These are phyloP conservation scores for Athene noctua DNA, from an alignment of 2,113 vertebrate genomes.

Conservation along the genomic window DNA sequence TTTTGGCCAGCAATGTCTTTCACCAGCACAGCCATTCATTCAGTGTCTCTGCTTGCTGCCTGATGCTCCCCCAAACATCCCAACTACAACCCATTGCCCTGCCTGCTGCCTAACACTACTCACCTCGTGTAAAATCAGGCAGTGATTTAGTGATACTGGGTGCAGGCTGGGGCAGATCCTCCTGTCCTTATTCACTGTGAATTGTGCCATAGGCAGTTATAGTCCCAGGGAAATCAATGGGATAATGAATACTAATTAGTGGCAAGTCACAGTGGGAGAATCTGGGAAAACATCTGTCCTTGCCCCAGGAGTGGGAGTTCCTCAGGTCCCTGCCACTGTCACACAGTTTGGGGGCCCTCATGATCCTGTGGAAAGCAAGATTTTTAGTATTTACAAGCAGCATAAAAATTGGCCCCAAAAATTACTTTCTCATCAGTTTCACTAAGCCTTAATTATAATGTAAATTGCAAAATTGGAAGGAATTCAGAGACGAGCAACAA, in stretches of 20 bases:
- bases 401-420: conserved; percentile 34
- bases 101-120: fast-evolving
- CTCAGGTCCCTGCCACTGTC: background rate
- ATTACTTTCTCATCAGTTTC: conserved; percentile 58
- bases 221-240: background rate
- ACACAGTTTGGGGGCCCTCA: background rate
- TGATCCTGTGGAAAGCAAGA: background rate
- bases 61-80: background rate
- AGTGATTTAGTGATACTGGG: background rate
- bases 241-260: conserved; percentile 12
- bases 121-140: background rate
- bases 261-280: background rate
- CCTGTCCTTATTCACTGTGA: background rate
- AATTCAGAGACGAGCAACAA: conserved; percentile 57
- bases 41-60: background rate
- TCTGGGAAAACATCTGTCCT: conserved; percentile 18
- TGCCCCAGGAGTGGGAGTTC: background rate
- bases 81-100: background rate
- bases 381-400: conserved; percentile 35
- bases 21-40: background rate
- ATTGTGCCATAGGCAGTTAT: background rate
- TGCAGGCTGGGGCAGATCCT: background rate
- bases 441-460: conserved; percentile 60
- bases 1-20: background rate
- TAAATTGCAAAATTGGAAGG: conserved; percentile 62